Base-by-base conservation (phyloP, 2,797 vertebrate species). In the Gobionotothen gibberifrons region DNA sequence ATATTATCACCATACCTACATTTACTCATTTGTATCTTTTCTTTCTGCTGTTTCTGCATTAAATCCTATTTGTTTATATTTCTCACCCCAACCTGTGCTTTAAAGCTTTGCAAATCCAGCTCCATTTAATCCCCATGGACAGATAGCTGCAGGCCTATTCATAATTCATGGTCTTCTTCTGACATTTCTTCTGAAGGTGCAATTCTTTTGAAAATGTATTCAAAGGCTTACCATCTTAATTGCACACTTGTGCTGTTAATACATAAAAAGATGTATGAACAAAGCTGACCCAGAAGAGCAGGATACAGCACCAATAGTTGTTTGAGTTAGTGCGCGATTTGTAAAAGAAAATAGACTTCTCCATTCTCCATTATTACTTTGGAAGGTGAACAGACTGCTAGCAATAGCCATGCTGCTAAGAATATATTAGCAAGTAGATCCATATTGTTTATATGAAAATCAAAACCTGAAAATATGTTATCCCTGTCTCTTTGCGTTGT, bases 81-180 rank as follows among this genome's bases (percentile, higher is more conserved):
- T 73, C 65, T 74, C 46, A 73, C 58, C 52, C 48, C 43, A 36
- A 15, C 69, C 56, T 52, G 58, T 56, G 40, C 76, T 74, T 73
- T 66, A 55, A 47, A 43, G 56, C 66, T 43, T 22, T 64, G 60
- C 61, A 79, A 79, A 77, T 52, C 51, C 62, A 72, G 66, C 69
- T 61, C n/a, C 48, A 47, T 52, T 52, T 81, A 74, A 85, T 87
- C 78, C 76, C 71, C 21, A 14, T 40, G 49, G 66, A 72, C 72
- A 79, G n/a, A 81, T 62, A 79, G 39, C 61, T 72, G 65, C 79
- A 78, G 70, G 67, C 58, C 64, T 57, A 70, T 79, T 86, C 72
- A 87, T 79, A 57, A 88, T 72, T 74, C 69, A 66, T 79, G 42
- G 32, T 42, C 48, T 48, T 74, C 52, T 21, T 63, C 49, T 72